Evolutionary conservation across 2,888 invertebrate species (phyloP), one percentile per base, ranked within the genome.

Genomic region (Amorpha juglandis): DNA sequence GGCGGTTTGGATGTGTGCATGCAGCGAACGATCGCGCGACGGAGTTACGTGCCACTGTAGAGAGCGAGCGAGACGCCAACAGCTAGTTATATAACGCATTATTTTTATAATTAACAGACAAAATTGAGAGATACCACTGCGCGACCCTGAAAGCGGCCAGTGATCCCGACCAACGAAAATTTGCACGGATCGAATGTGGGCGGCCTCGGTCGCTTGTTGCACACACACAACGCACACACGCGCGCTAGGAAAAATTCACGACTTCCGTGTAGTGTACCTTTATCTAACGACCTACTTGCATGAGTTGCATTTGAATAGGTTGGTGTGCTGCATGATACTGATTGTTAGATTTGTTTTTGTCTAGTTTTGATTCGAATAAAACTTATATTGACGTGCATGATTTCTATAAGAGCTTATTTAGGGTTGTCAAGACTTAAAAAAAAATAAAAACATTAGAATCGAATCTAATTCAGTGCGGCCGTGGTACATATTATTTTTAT

Each of bases 21-120:
- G 81, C 82, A 81, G 79, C 84, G 83, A 78, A 75, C 79, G 80
- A 77, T 77, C 75, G 71, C 69, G 89, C 80, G 85, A 90, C 76
- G 70, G 80, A 63, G 51, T 68, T 82, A 88, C 71, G 16, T 52
- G 66, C 19, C 47, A 9, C 0, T 9, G n/a, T 8, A 35, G 63
- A 12, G 88, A 67, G 78, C 64, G 81, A 91, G 74, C 69, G 82
- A 75, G 91, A 89, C 19, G 66, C 9, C 53, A 50, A 72, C 73
- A 82, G 71, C 83, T 78, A 74, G 86, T 93, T 93, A 93, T 91
- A 92, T 92, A 93, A 93, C 92, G 90, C 92, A 92, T 93, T 93
- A 92, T 93, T 93, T 92, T 93, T 92, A 92, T 92, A 93, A 93
- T 93, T 93, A 93, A 92, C 93, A 92, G 89, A 88, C 93, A 92